Evolutionary conservation across 2,797 vertebrate genomes (phyloP).

Genomic region (Graptemys geographica): DNA sequence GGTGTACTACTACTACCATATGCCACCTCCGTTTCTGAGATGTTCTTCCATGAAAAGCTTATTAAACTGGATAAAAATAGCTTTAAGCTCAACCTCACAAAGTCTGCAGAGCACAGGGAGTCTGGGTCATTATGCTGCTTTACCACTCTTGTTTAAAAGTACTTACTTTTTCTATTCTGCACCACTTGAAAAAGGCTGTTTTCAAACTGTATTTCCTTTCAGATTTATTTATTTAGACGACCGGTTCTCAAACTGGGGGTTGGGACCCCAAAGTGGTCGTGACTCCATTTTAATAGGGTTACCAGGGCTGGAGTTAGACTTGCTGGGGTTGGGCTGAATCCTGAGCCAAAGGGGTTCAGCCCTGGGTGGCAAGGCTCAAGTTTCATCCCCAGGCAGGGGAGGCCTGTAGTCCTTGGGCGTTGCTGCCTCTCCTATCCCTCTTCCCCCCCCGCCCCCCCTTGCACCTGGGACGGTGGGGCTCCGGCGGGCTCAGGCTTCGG

Average conservation of each 20-base stretch:
- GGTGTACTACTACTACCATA: accelerated
- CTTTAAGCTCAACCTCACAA: background rate
- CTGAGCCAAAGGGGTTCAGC: background rate
- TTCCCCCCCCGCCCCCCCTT: accelerated
- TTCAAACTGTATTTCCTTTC: background rate
- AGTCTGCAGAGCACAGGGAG: background rate
- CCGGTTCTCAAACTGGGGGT: background rate
- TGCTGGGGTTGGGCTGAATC: too few relatives aligned
- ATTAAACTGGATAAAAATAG: background rate
- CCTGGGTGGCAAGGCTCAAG: too few relatives aligned
- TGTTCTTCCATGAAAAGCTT: background rate
- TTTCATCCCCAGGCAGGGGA: too few relatives aligned
- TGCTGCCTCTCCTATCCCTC: too few relatives aligned
- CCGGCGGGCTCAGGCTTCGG: too few relatives aligned
- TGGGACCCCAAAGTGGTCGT: background rate
- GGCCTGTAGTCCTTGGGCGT: too few relatives aligned
- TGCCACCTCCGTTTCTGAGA: background rate
- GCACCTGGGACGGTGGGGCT: too few relatives aligned
- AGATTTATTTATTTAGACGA: background rate
- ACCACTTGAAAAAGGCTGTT: background rate
- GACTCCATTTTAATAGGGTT: too few relatives aligned
- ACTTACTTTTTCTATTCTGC: background rate
- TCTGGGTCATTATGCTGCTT: background rate
- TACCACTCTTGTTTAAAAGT: background rate
- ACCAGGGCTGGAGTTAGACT: too few relatives aligned